phyloP scores from a whole-genome alignment of 2,113 vertebrate species.

The Neogale vison region DNA sequence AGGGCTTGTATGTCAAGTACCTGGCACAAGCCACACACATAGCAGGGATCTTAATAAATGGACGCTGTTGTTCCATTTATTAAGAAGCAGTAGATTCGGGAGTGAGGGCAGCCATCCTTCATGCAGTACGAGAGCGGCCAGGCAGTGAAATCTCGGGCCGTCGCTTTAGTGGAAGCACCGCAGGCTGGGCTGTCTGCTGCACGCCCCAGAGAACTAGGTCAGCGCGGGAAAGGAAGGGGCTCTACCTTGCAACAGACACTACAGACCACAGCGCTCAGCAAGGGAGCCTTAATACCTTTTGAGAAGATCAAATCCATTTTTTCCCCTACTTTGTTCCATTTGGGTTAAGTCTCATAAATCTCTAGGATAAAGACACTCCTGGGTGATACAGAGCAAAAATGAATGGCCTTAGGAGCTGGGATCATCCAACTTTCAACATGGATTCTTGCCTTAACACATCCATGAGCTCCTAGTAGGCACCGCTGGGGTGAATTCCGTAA shows the following conservation, averaged over 20 bases:
- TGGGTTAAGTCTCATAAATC: too few relatives aligned
- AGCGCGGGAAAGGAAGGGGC: neutral
- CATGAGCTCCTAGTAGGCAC: neutral
- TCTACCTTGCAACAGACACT: neutral
- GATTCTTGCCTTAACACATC: neutral
- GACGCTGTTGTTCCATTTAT: neutral
- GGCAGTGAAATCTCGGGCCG: rapidly evolving
- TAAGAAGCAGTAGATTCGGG: neutral
- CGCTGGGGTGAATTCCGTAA: neutral
- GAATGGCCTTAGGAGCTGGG: too few relatives aligned
- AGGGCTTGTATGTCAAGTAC: too few relatives aligned
- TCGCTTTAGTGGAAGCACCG: neutral
- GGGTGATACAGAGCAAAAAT: neutral
- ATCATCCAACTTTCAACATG: neutral
- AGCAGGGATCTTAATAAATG: neutral
- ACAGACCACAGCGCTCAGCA: neutral
- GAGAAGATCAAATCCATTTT: neutral
- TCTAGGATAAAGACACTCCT: neutral
- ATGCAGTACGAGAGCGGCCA: neutral
- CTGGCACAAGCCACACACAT: rapidly evolving
- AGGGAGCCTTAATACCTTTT: rapidly evolving
- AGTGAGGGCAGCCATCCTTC: too few relatives aligned
- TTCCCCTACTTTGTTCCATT: neutral
- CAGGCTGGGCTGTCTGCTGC: rapidly evolving
- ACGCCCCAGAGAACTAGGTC: neutral